Conservation (phyloP, 2,797 vertebrate genomes). For the Brachyrhaphis roseni region DNA sequence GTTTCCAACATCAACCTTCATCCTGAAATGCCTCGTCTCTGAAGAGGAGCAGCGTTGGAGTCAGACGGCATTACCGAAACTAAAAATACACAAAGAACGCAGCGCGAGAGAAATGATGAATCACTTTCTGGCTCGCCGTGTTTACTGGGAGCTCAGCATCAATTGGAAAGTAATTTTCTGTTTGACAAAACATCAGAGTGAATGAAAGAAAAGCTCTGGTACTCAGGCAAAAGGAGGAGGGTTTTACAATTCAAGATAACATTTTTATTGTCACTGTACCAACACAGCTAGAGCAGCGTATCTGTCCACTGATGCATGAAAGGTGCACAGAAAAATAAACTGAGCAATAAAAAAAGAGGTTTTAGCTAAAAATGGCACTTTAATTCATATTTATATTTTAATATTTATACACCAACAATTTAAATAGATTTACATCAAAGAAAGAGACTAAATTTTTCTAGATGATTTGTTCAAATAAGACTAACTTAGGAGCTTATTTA, state of each 20-base stretch:
- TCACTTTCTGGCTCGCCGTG: constrained; percentile 30
- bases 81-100: constrained; percentile 45
- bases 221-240: constrained; percentile 7
- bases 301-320: neutral
- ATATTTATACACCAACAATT: neutral
- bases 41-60: constrained; percentile 18
- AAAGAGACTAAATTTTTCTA: neutral
- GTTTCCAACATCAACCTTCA: constrained; percentile 28
- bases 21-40: constrained; percentile 25
- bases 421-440: neutral
- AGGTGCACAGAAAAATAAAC: neutral
- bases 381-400: neutral
- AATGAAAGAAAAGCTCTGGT: constrained; percentile 30
- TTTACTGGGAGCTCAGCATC: constrained; percentile 35
- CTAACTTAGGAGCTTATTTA: too few relatives aligned
- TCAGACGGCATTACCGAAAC: constrained; percentile 22
- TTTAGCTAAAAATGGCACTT: neutral
- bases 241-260: neutral
- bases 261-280: neutral
- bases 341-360: too few relatives aligned
- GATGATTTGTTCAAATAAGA: too few relatives aligned
- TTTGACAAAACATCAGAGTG: constrained; percentile 40
- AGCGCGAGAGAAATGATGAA: constrained; percentile 33
- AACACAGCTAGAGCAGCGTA: neutral
- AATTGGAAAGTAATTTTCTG: constrained; percentile 41